Percentiles rank a stretch among this genome's conserved stretches.
Evolutionary conservation across 1,140 invertebrate genomes (phyloP).

Genomic region (Drosophila pallidifrons): DNA sequence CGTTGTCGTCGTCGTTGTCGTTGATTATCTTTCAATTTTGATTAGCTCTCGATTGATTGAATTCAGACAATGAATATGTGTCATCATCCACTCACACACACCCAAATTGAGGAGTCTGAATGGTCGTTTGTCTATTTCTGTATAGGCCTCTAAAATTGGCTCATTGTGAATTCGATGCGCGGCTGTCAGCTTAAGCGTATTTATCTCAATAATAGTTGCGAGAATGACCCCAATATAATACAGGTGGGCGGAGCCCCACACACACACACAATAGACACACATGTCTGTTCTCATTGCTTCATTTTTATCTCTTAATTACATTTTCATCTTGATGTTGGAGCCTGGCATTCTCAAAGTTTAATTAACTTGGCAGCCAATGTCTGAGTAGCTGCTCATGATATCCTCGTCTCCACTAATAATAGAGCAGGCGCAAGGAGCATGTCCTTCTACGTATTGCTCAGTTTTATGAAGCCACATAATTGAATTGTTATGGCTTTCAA

Average conservation of each 20-base stretch:
- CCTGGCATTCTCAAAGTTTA: slow-evolving; percentile 69
- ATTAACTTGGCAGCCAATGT: slow-evolving; percentile 67
- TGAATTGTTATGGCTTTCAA: slow-evolving; percentile 66
- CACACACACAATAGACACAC: too few relatives aligned
- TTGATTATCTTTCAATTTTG: slow-evolving; percentile 63
- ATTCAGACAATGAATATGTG: slow-evolving; percentile 4
- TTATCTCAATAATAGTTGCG: slow-evolving; percentile 24
- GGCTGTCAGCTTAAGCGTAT: slow-evolving; percentile 18
- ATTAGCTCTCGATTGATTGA: slow-evolving; percentile 23
- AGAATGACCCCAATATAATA: slow-evolving; percentile 31
- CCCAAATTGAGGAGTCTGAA: not conserved
- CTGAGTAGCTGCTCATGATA: slow-evolving; percentile 22
- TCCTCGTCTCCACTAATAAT: not conserved
- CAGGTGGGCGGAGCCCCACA: slow-evolving; percentile 38
- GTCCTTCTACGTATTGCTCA: slow-evolving; percentile 26
- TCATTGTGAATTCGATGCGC: slow-evolving; percentile 40
- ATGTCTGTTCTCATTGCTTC: slow-evolving; percentile 57
- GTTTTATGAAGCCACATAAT: slow-evolving; percentile 62
- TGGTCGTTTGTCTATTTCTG: not conserved
- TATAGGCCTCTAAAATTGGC: slow-evolving; percentile 16
- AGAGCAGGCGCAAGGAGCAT: slow-evolving; percentile 21
- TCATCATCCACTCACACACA: not conserved
- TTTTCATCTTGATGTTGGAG: slow-evolving; percentile 60
- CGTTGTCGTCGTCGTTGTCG: not conserved
- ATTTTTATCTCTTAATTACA: slow-evolving; percentile 79